Base-by-base conservation (phyloP, 2,888 invertebrate species). In the Rhagonycha lutea region DNA sequence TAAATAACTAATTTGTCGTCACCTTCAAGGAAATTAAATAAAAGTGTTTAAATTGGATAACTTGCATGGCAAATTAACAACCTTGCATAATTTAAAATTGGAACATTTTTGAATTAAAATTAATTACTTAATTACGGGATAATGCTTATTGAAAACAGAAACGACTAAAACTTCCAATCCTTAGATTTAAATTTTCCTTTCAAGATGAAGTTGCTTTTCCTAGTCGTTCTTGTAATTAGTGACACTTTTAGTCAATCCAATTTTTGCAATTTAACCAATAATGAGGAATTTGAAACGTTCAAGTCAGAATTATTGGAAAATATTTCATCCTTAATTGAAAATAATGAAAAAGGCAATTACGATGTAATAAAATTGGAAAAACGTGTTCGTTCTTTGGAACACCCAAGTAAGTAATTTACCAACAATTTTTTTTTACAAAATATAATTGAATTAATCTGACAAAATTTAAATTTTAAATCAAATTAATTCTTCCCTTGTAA, bases 371-470 rank as follows among this genome's bases (percentile, higher is more conserved):
- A 90, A 80, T 85, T 94, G 68, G 94, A 94, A 79, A 89, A 93
- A 62, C 86, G 93, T 75, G 86, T 94, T 23, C 87, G 92, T 75
- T 92, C 93, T 8, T 90, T 94, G 74, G 94, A 94, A 86, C 93
- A 94, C 85, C 90, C 94, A 81, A 91, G 94, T 93, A 86, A 85
- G 84, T 79, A 67, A 14, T 14, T 61, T 62, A 47, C 47, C 47
- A n/a, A 47, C 47, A 47, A n/a, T 47, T 47, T 47, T 47, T 47
- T 47, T 47, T 5, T 28, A 8, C 8, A 47, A 47, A 47, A 47
- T 47, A 47, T 47, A 47, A 47, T 47, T n/a, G 47, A 47, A 47
- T 32, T 32, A 32, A 26, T 24, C 23, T 63, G 10, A 4, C 1
- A 3, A 28, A 14, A 76, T 61, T 61, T n/a, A 61, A 28, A 61